phyloP scores from a whole-genome alignment of 2,113 vertebrate genomes.

The Microcebus griseorufus region DNA sequence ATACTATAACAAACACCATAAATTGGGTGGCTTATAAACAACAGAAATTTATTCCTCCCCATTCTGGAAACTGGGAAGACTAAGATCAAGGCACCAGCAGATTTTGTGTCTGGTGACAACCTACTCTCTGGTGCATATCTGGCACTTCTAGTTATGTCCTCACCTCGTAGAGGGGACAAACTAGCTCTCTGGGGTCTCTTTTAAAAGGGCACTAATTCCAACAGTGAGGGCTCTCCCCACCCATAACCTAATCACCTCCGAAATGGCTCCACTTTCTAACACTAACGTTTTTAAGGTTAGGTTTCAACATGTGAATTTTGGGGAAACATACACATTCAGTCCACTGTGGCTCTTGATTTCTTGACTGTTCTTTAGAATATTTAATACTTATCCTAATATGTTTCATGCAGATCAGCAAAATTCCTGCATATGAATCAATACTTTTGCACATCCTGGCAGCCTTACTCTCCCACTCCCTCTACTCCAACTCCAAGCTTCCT shows the following conservation, averaged over 20 bases:
- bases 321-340: not conserved
- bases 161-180: not conserved
- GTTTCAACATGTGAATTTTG: not conserved
- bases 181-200: not conserved
- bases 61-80: not conserved
- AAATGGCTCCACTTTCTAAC: not conserved
- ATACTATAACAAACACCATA: not conserved
- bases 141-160: not conserved
- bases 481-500: not conserved
- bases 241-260: no score
- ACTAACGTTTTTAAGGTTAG: not conserved
- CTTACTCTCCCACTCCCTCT: not conserved
- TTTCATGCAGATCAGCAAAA: not conserved
- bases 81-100: not conserved
- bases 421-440: not conserved
- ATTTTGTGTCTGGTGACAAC: not conserved
- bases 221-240: not conserved
- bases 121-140: not conserved
- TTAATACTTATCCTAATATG: not conserved
- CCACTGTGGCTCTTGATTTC: not conserved
- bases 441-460: not conserved
- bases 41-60: not conserved
- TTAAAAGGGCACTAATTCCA: not conserved
- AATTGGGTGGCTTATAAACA: not conserved
- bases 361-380: not conserved